Base-by-base conservation (phyloP, 2,888 invertebrate genomes). In the Theristus sp. region DNA sequence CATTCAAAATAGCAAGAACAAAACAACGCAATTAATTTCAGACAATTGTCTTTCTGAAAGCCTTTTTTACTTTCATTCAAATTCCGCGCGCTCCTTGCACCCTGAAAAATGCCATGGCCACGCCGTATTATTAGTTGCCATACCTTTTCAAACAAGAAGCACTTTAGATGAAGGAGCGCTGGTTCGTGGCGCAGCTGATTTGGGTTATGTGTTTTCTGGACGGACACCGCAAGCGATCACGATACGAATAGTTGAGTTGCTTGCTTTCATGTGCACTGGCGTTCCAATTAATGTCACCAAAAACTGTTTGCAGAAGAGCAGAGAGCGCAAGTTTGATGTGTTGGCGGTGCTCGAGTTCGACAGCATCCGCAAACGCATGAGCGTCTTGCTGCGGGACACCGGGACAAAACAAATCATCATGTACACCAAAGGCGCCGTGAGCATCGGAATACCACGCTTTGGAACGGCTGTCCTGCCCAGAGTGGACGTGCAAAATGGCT, bases 81-180 rank as follows among this genome's bases (percentile, higher is more conserved):
- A n/a, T n/a, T n/a, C n/a, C n/a, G n/a, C n/a, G n/a, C n/a, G n/a
- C n/a, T n/a, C n/a, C n/a, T n/a, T n/a, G n/a, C n/a, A n/a, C n/a
- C n/a, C n/a, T n/a, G n/a, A n/a, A n/a, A n/a, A n/a, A n/a, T n/a
- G n/a, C n/a, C n/a, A n/a, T n/a, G n/a, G n/a, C n/a, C n/a, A n/a
- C n/a, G n/a, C n/a, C n/a, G n/a, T n/a, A n/a, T n/a, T n/a, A n/a
- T n/a, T n/a, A n/a, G n/a, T n/a, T n/a, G n/a, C n/a, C n/a, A n/a
- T n/a, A n/a, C n/a, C n/a, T n/a, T n/a, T n/a, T n/a, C n/a, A n/a
- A n/a, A n/a, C n/a, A n/a, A n/a, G n/a, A n/a, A n/a, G n/a, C n/a
- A n/a, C n/a, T n/a, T n/a, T n/a, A n/a, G n/a, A n/a, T n/a, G 96
- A 98, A 78, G 83, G 88, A 67, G 98, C 98, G 20, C 79, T 99